phyloP scores from a whole-genome alignment of 30 jellyfish, hydroid and myxozoan genomes.

The Aurelia sp. region DNA sequence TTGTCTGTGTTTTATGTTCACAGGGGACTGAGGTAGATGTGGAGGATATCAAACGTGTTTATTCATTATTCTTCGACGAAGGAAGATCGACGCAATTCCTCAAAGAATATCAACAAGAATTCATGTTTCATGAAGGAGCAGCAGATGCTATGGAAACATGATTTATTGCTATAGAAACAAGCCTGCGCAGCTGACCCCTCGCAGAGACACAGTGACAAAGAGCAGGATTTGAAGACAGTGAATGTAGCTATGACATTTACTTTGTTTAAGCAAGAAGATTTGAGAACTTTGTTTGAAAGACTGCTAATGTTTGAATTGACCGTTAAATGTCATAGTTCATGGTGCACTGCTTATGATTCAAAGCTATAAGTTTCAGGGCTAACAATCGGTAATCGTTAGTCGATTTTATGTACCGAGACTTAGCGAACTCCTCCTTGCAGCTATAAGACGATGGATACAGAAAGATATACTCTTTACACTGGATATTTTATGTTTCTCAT shows the following conservation, averaged over 20 bases:
- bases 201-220: too few relatives aligned
- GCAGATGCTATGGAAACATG: slow-evolving; percentile 77
- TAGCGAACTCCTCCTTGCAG: too few relatives aligned
- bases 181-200: too few relatives aligned
- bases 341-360: too few relatives aligned
- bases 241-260: slow-evolving; percentile 15
- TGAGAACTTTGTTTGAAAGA: neutral
- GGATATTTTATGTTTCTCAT: too few relatives aligned
- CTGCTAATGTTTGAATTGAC: neutral
- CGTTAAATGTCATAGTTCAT: too few relatives aligned
- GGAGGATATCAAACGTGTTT: slow-evolving; percentile 94
- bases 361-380: too few relatives aligned
- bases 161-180: neutral
- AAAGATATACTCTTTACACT: too few relatives aligned
- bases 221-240: too few relatives aligned
- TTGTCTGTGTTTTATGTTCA: neutral
- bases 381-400: too few relatives aligned
- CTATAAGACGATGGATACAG: too few relatives aligned
- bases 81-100: slow-evolving; percentile 94
- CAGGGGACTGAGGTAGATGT: slow-evolving; percentile 98
- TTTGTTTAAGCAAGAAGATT: neutral
- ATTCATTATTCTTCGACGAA: slow-evolving; percentile 92
- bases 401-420: too few relatives aligned
- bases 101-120: slow-evolving; percentile 89
- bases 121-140: slow-evolving; percentile 86